Evolutionary conservation across 2,113 vertebrate genomes (phyloP).

Genomic region (Sinocyclocheilus grahami): DNA sequence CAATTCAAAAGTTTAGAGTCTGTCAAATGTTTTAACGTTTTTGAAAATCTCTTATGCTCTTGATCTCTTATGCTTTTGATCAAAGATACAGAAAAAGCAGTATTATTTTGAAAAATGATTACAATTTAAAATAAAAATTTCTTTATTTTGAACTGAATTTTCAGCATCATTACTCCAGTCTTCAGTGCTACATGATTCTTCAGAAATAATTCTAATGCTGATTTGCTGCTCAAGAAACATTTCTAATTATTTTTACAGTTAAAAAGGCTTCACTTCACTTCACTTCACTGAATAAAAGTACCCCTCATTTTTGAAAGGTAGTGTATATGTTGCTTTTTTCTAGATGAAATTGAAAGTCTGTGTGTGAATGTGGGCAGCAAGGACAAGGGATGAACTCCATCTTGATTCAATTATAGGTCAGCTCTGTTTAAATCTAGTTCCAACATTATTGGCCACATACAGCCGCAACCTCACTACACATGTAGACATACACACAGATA

Average conservation of each 20-base stretch:
- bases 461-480: neutral
- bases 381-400: slow-evolving; percentile 1
- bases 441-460: slow-evolving; percentile 42
- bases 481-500: slow-evolving; percentile 10
- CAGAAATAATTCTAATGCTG: neutral
- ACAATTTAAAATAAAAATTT: too few relatives aligned
- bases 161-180: neutral
- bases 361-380: neutral
- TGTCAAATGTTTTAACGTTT: too few relatives aligned
- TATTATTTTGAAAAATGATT: neutral
- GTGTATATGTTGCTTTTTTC: too few relatives aligned
- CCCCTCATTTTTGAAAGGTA: too few relatives aligned
- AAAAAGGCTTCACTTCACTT: too few relatives aligned
- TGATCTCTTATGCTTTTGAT: too few relatives aligned
- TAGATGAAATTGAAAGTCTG: neutral
- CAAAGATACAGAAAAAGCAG: too few relatives aligned
- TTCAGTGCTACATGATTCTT: neutral
- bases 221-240: neutral
- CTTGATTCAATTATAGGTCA: slow-evolving; percentile 46
- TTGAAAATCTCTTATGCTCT: neutral
- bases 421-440: slow-evolving; percentile 44
- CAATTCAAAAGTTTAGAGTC: too few relatives aligned
- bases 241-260: neutral
- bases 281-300: too few relatives aligned
- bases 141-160: too few relatives aligned